Evolutionary conservation across 2,888 invertebrate species (phyloP).

Genomic region (Drosophila rellima): DNA sequence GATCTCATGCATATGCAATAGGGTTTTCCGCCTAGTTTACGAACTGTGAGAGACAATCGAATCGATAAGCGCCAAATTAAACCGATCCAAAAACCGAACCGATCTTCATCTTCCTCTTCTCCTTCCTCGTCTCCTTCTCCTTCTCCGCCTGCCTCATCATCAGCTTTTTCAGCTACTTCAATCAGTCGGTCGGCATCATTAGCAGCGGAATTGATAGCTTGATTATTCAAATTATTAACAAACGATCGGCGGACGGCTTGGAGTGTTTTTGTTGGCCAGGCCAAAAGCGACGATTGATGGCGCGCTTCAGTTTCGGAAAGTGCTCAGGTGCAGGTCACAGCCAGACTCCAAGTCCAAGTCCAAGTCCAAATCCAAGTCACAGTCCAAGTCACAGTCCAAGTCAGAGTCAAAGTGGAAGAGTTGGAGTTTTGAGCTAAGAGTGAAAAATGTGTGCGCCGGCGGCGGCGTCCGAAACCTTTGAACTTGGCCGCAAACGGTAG

Average conservation of each 20-base stretch:
- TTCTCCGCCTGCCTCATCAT: constrained; percentile 13
- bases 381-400: constrained; percentile 1
- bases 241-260: constrained; percentile 56
- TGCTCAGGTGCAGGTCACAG: constrained; percentile 68
- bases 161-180: constrained; percentile 30
- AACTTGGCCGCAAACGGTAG: constrained; percentile 81
- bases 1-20: constrained; percentile 69
- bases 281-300: constrained; percentile 68
- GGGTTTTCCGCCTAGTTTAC: constrained; percentile 74
- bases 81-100: constrained; percentile 38
- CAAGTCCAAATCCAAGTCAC: no score
- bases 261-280: constrained; percentile 39
- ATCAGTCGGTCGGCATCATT: constrained; percentile 82
- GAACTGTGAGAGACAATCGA: constrained; percentile 75
- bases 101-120: constrained; percentile 15
- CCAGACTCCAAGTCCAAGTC: constrained; percentile 15
- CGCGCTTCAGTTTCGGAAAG: constrained; percentile 71
- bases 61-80: constrained; percentile 73
- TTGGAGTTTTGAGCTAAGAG: constrained; percentile 50
- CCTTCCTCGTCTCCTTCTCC: neutral
- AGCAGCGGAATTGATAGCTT: constrained; percentile 85
- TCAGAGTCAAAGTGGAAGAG: constrained; percentile 22
- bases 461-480: constrained; percentile 72
- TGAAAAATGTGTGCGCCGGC: constrained; percentile 76
- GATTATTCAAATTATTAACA: constrained; percentile 85